phyloP scores from a whole-genome alignment of 1,140 invertebrate genomes.

The Macrobrachium nipponense region DNA sequence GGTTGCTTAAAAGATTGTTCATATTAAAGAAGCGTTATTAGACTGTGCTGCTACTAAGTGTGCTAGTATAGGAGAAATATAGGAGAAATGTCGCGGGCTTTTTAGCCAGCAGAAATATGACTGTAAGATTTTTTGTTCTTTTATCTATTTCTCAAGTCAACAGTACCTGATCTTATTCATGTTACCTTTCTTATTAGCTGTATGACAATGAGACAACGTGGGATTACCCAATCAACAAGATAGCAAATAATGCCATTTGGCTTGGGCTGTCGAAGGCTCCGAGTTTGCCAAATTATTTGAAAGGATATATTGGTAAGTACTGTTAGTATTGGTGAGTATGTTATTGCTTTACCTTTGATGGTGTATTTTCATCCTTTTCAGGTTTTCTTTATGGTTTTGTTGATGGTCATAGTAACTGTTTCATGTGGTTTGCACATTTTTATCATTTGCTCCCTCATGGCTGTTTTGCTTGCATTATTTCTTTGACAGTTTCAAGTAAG shows the following conservation, averaged over 20 bases:
- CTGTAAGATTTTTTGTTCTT: neutral
- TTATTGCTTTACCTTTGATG: neutral
- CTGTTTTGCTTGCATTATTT: no score
- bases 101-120: conserved; percentile 2
- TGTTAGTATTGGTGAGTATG: neutral
- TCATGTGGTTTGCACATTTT: no score
- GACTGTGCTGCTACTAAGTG: neutral
- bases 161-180: neutral
- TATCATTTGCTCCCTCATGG: no score
- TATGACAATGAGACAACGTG: conserved; percentile 26
- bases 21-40: no score
- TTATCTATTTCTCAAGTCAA: neutral
- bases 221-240: conserved; percentile 67
- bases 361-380: no score
- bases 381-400: conserved; percentile 57
- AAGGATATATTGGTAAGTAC: conserved; percentile 80
- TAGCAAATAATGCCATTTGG: conserved; percentile 87
- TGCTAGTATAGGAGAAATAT: neutral
- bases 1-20: no score
- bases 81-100: neutral
- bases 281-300: conserved; percentile 78
- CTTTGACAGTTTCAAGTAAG: no score
- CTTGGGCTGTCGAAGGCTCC: conserved; percentile 85
- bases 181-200: neutral
- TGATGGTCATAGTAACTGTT: conserved; percentile 8